Percentiles rank a stretch among this genome's conserved stretches.
Conservation (phyloP, 1,140 invertebrate genomes). For the Drosophila persimilis region DNA sequence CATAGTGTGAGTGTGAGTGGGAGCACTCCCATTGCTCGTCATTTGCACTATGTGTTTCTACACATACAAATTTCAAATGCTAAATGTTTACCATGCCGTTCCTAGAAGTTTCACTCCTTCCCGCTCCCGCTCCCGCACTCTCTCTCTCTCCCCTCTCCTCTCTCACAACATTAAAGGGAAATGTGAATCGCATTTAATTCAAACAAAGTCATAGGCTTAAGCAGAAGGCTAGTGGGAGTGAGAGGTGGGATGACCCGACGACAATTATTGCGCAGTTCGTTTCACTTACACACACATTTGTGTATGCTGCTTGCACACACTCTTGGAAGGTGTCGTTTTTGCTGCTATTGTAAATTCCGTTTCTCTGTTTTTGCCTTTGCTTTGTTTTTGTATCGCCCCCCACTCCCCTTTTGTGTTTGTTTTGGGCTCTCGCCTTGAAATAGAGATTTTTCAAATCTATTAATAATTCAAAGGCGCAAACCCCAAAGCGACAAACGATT, state of each 20-base stretch:
- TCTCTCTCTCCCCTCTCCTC: not conserved
- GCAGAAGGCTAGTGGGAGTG: conserved; percentile 2
- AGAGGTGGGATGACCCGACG: conserved; percentile 30
- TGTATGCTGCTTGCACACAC: conserved; percentile 3
- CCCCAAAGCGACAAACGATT: conserved; percentile 34
- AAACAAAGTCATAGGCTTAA: conserved; percentile 9
- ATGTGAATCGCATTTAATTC: conserved; percentile 52
- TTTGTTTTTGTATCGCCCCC: conserved; percentile 43
- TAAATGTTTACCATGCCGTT: conserved; percentile 20
- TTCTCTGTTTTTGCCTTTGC: conserved; percentile 21
- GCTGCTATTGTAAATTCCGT: conserved; percentile 15
- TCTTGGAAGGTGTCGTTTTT: conserved; percentile 63
- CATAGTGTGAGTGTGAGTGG: conserved; percentile 32
- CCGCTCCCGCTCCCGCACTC: not conserved
- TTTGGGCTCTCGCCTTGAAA: conserved; percentile 64
- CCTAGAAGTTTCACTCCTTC: conserved; percentile 11
- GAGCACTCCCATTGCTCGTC: conserved; percentile 12
- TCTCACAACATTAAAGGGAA: conserved; percentile 55
- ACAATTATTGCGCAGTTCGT: conserved; percentile 74
- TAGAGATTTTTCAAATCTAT: conserved; percentile 75
- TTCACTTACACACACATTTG: conserved; percentile 35
- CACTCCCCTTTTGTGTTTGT: conserved; percentile 8
- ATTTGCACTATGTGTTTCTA: conserved; percentile 12
- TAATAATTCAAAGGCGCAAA: conserved; percentile 69
- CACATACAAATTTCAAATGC: conserved; percentile 17